Evolutionary conservation across 2,113 vertebrate genomes (phyloP).

Genomic region (Pagrus major): DNA sequence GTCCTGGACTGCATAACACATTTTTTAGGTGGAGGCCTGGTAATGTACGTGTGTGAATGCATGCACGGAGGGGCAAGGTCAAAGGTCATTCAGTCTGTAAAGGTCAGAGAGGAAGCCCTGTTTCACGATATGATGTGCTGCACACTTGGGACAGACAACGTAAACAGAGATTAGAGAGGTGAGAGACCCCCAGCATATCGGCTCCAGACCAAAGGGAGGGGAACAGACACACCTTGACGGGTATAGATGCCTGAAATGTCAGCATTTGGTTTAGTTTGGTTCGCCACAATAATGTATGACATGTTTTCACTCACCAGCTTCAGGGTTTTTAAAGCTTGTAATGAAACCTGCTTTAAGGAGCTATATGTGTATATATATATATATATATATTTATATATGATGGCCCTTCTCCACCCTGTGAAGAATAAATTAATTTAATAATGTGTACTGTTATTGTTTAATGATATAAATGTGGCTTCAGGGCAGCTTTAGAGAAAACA

Average conservation of each 20-base stretch:
- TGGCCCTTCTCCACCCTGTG: constrained; percentile 7
- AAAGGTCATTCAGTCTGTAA: constrained; percentile 56
- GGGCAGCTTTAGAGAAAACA: constrained; percentile 16
- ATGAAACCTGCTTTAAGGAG: constrained; percentile 9
- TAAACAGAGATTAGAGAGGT: constrained; percentile 73
- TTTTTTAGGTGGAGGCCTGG: constrained; percentile 28
- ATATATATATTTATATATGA: too few relatives aligned
- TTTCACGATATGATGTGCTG: constrained; percentile 37
- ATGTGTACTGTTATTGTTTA: neutral
- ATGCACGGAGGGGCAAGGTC: constrained; percentile 33
- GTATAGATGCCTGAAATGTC: constrained; percentile 22
- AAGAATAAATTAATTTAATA: neutral
- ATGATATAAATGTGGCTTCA: constrained; percentile 18
- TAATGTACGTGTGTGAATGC: constrained; percentile 17
- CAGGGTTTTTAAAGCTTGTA: neutral
- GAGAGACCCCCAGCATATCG: constrained; percentile 43
- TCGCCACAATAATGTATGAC: neutral
- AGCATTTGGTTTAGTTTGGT: constrained; percentile 19
- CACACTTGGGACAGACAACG: constrained; percentile 61
- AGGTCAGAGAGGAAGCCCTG: constrained; percentile 68
- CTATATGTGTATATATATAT: too few relatives aligned
- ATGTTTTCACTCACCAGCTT: constrained; percentile 9
- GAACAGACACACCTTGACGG: neutral
- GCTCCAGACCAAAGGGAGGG: constrained; percentile 22
- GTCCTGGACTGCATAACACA: constrained; percentile 40